Evolutionary conservation across 1,140 invertebrate genomes (phyloP), one percentile per base, ranked within the genome.

Genomic region (Campoletis sonorensis): DNA sequence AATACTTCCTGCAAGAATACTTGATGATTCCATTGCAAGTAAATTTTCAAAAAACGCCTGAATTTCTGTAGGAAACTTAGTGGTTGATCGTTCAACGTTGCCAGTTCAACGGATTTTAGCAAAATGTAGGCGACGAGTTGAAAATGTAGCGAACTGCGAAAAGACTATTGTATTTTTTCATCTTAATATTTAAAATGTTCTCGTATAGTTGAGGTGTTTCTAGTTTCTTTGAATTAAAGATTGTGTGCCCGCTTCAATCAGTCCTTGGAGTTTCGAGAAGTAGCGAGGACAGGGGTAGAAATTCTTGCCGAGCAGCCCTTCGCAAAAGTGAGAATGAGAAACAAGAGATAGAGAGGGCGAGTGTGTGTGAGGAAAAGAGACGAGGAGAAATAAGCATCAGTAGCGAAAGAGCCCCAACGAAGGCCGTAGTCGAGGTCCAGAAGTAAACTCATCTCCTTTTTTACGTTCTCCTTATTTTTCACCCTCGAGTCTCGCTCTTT

Each of bases 201-300:
- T 61, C 16, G 67, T 72, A n/a, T n/a, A 72, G 68, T 82, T 82
- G 73, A 27, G 80, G 81, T 82, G 87, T 86, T 85, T 87, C 87
- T 84, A 84, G 85, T 90, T 89, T 89, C 89, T 89, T 89, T 90
- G 88, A 90, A 89, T 90, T 90, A 90, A 90, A 90, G 88, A 89
- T 89, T 85, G 82, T 86, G 85, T 85, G 85, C 86, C 84, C 75
- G 85, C 86, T 89, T 89, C 87, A 89, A 89, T 89, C 87, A 88
- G 85, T 64, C 73, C 30, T 30, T 27, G 49, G 73, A 77, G 18
- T 27, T 54, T 21, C 13, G n/a, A 21, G 51, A n/a, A 23, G 51
- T 30, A 54, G 72, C 16, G 58, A 30, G 73, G 49, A 51, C 45
- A 30, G 40, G 49, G 72, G 45, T 33, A 51, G 4, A 18, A 54